Evolutionary conservation across 2,888 invertebrate genomes (phyloP).

Genomic region (Tortricodes alternella): DNA sequence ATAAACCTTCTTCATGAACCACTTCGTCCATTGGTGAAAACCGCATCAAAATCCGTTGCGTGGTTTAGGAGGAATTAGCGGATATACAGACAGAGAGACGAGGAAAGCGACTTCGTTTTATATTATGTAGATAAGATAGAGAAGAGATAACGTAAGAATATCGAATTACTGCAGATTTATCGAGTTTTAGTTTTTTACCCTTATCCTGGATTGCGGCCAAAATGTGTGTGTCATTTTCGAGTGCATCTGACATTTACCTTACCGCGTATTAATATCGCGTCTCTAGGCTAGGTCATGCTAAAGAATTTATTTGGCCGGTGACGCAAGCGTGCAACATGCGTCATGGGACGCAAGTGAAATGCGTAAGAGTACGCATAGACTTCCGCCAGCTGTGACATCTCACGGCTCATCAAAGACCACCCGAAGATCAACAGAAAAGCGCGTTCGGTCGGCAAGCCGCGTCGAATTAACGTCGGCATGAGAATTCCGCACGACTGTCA

Average conservation of each 20-base stretch:
- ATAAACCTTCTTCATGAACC: too few species aligned
- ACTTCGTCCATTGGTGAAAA: too few species aligned
- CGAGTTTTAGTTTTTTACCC: neutral
- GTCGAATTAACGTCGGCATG: constrained; percentile 49
- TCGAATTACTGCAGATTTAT: too few species aligned
- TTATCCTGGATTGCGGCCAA: constrained; percentile 2
- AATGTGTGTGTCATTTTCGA: constrained; percentile 10
- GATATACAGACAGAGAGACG: too few species aligned
- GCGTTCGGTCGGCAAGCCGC: constrained; percentile 22
- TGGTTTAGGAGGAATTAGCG: too few species aligned
- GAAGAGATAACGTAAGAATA: too few species aligned
- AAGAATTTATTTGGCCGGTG: constrained; percentile 29
- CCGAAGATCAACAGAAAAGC: too few species aligned
- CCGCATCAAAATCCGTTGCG: too few species aligned
- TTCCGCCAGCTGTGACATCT: constrained; percentile 49
- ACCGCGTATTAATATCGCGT: neutral
- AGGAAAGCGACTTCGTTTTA: too few species aligned
- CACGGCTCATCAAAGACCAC: constrained; percentile 37
- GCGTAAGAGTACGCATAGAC: constrained; percentile 43
- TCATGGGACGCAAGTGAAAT: constrained; percentile 33
- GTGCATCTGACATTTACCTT: constrained; percentile 3
- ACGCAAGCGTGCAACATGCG: constrained; percentile 43
- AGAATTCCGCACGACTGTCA: constrained; percentile 46
- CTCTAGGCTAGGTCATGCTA: constrained; percentile 25
- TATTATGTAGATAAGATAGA: too few species aligned